Percentiles rank a stretch among this genome's conserved stretches.
phyloP scores from a whole-genome alignment of 2,797 vertebrate species.

The Manis pentadactyla region DNA sequence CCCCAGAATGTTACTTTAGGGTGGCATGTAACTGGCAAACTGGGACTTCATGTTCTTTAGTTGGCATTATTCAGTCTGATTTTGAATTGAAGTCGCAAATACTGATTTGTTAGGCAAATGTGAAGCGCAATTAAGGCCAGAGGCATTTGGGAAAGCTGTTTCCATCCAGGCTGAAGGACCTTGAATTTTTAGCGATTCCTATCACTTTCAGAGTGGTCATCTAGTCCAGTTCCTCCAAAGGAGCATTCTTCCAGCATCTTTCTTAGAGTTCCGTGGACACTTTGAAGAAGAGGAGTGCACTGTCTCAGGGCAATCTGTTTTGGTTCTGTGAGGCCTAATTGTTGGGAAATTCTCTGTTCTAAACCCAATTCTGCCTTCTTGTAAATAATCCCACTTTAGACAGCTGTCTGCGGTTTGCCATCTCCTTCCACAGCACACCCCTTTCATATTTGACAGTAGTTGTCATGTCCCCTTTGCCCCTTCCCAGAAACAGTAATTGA shows the following conservation, averaged over 20 bases:
- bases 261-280: not conserved
- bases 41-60: not conserved
- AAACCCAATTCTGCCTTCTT: not conserved
- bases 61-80: not conserved
- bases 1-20: not conserved
- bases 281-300: not conserved
- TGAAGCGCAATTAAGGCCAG: not conserved
- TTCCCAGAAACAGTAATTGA: not conserved
- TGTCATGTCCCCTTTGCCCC: not conserved
- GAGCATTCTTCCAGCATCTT: not conserved
- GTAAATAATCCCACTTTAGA: not conserved
- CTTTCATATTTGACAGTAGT: not conserved
- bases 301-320: not conserved
- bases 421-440: not conserved
- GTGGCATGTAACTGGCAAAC: not conserved
- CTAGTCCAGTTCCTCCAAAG: not conserved
- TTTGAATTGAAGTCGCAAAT: not conserved
- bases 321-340: not conserved
- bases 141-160: not conserved
- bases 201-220: not conserved
- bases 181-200: slow-evolving; percentile 19
- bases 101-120: not conserved
- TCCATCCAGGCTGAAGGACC: not conserved
- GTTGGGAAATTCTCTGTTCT: not conserved
- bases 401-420: not conserved